Conservation (phyloP, 2,113 vertebrate species). For the Carassius auratus region DNA sequence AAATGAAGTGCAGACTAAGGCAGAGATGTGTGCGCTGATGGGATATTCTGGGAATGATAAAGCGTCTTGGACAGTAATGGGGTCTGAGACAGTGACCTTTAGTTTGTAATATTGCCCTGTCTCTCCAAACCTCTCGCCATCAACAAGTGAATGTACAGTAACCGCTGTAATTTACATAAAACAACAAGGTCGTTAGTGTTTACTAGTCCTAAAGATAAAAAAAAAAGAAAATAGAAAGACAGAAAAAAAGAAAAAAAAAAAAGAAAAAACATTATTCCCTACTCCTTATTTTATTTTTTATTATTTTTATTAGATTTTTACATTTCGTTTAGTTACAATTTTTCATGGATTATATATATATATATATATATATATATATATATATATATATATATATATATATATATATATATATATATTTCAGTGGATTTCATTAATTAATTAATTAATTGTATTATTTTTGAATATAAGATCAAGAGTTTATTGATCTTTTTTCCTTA, state of each 20-base stretch:
- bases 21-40: conserved; percentile 39
- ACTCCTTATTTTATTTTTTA: too few species aligned
- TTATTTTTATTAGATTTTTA: too few species aligned
- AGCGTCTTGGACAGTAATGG: conserved; percentile 5
- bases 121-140: neutral
- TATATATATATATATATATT: neutral
- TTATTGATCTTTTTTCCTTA: too few species aligned
- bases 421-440: too few species aligned
- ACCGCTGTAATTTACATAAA: neutral
- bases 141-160: conserved; percentile 5
- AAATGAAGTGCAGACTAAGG: conserved; percentile 30
- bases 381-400: neutral
- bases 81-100: conserved; percentile 20
- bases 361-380: too few species aligned
- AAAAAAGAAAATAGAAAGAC: too few species aligned
- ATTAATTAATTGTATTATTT: too few species aligned
- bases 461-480: too few species aligned
- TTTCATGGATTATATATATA: too few species aligned
- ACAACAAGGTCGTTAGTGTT: neutral
- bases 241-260: too few species aligned
- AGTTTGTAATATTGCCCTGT: conserved; percentile 22
- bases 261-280: too few species aligned
- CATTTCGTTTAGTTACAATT: too few species aligned
- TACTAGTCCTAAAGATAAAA: neutral
- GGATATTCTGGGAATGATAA: conserved; percentile 26